Base-by-base conservation (phyloP, 1,140 invertebrate species). In the Drosophila nigrodunni region DNA sequence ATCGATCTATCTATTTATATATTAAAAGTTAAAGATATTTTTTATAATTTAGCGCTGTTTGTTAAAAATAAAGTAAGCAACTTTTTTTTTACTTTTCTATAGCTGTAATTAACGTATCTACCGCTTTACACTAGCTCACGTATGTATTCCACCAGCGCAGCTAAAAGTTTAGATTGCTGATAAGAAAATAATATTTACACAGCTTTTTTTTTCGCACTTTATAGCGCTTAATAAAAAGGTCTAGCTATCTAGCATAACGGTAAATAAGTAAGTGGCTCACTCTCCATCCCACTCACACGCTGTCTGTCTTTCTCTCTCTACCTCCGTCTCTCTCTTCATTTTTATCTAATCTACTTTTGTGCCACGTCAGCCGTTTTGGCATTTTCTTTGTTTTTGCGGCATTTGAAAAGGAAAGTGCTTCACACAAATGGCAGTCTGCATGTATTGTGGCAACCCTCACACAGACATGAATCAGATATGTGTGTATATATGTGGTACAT, bases 321-420 rank as follows among this genome's bases (percentile, higher is more conserved):
- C 39, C 54, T 49, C 43, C 34, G 21, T 54, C 15, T 15, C 15
- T 47, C 44, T 47, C 6, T 39, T 11, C 25, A 30, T 30, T 54
- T 68, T 62, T 62, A 64, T 76, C 52, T 55, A 52, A 43, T 52
- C 68, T 78, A 60, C 25, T 52, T 70, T 60, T 79, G 47, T 75
- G 71, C 34, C 71, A 75, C 60, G 60, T 52, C 80, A 70, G 59
- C 39, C 64, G 64, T 47, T 65, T 44, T 80, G 74, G 4, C 57
- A 49, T 61, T 86, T 66, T 44, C 58, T 78, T 87, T 80, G 73
- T 71, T 87, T 82, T 86, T 82, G 61, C 67, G 47, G 73, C 60
- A 75, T 21, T 64, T 67, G 85, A 87, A 87, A 87, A 71, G 67
- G 83, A 87, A 87, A 87, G 83, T 87, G 60, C 71, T 39, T 15